Evolutionary conservation across 2,113 vertebrate genomes (phyloP), one percentile per base, ranked within the genome.

Genomic region (Craseonycteris thonglongyai): DNA sequence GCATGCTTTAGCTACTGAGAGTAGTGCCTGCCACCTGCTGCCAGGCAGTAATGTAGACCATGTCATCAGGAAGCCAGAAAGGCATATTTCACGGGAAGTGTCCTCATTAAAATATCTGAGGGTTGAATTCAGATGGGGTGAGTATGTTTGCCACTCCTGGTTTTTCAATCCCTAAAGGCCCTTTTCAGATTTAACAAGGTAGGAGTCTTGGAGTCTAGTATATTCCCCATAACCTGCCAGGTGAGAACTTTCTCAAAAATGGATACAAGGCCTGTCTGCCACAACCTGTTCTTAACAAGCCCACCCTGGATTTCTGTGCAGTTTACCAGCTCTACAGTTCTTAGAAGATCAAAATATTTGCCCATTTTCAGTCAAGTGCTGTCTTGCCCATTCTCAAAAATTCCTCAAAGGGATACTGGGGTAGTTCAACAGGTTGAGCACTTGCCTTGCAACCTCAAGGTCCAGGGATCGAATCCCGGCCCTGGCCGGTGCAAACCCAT

Each of bases 331-430:
- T 16, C 81, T 59, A 26, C 15, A 12, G 22, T 35, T 85, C 85
- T 90, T 54, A 42, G 81, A 88, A 95, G 90, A 76, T 72, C 72
- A 66, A 56, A 85, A 79, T 21, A 28, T 54, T 66, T 81, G 35
- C 72, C 85, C 82, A 63, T 89, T 81, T 91, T 82, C 33, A 72
- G 35, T 81, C 21, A 61, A 54, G 79, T 82, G 74, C 61, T 21
- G n/a, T 58, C 69, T 92, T 1, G 0, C 72, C 54, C 72, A 7
- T 65, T 94, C 87, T 74, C 68, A 61, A 78, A 81, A 94, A 93
- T 94, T 78, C 76, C 40, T 84, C 45, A 54, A 59, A 86, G 89
- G n/a, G n/a, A n/a, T n/a, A n/a, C n/a, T n/a, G n/a, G n/a, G n/a
- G n/a, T n/a, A n/a, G n/a, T n/a, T n/a, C n/a, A n/a, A n/a, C n/a